phyloP scores from a whole-genome alignment of 1,140 invertebrate species.

The Zeugodacus cucurbitae region DNA sequence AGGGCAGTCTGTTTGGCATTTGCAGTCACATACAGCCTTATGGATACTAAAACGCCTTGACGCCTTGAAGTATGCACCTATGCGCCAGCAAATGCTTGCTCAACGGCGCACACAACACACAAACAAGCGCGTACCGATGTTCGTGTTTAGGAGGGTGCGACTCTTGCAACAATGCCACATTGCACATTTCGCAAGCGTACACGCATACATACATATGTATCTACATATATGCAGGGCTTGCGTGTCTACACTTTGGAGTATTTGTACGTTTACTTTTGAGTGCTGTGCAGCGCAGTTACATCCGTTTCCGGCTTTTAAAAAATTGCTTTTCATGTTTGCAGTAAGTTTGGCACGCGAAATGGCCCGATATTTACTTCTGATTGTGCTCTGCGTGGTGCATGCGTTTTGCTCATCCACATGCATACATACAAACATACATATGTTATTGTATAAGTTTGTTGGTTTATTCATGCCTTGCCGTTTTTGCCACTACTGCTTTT shows the following conservation, averaged over 20 bases:
- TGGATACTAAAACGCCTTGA: not conserved
- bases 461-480: not conserved
- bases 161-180: not conserved
- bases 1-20: not conserved
- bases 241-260: not conserved
- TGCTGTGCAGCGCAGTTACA: conserved; percentile 6
- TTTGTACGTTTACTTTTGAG: conserved; percentile 19
- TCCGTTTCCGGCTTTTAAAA: conserved; percentile 39
- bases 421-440: not conserved
- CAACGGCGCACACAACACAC: not conserved
- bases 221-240: not conserved
- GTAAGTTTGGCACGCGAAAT: not conserved
- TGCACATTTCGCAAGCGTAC: not conserved
- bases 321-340: conserved; percentile 38
- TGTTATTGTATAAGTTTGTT: not conserved
- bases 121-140: not conserved
- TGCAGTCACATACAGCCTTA: not conserved
- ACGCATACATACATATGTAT: not conserved
- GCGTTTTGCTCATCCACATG: not conserved
- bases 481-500: not conserved
- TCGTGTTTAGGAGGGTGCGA: not conserved
- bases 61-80: not conserved
- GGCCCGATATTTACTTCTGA: not conserved
- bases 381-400: not conserved
- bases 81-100: not conserved